Conservation (phyloP, 2,113 vertebrate species). For the Castor canadensis region DNA sequence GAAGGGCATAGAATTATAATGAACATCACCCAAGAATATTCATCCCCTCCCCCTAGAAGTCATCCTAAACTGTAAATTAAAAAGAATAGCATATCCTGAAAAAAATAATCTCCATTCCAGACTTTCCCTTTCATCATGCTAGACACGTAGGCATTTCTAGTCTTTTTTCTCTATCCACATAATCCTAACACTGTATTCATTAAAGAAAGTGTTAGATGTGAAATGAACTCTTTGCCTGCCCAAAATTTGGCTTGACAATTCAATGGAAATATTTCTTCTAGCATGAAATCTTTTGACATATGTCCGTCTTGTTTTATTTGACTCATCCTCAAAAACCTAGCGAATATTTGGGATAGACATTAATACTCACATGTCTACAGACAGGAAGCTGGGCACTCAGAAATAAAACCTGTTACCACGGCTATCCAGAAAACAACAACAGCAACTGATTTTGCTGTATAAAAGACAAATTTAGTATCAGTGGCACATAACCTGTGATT, state of each 20-base stretch:
- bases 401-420: constrained; percentile 69
- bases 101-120: neutral
- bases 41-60: neutral
- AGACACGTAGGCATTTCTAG: neutral
- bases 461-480: constrained; percentile 48
- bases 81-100: neutral
- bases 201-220: neutral
- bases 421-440: constrained; percentile 47
- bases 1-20: constrained; percentile 22
- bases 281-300: constrained; percentile 20
- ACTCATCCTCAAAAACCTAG: constrained; percentile 54
- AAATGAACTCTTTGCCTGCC: neutral
- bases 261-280: neutral
- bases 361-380: constrained; percentile 53
- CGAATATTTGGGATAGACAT: constrained; percentile 51
- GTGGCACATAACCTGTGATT: constrained; percentile 6
- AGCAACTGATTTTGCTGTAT: neutral
- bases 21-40: neutral
- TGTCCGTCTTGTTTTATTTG: constrained; percentile 33
- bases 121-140: neutral
- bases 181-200: neutral
- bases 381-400: constrained; percentile 60
- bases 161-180: neutral
- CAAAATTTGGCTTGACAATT: neutral
- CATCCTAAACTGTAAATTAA: neutral